Conservation (phyloP, 2,113 vertebrate genomes). For the Spheniscus mendiculus region DNA sequence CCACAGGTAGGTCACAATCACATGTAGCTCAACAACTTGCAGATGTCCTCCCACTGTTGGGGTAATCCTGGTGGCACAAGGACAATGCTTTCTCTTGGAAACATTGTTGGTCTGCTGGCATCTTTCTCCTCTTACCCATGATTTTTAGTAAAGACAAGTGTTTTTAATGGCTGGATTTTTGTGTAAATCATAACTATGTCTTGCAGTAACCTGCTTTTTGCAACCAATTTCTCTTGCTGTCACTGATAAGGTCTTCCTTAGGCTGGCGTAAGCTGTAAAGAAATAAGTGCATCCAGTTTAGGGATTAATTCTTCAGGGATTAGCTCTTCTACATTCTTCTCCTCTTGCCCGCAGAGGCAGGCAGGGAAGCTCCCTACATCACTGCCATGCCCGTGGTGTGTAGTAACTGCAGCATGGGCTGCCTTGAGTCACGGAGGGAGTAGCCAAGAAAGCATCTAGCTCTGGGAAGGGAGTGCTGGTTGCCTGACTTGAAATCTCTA, state of each 20-base stretch:
- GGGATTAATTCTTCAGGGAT: neutral
- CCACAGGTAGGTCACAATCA: neutral
- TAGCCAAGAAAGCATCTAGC: neutral
- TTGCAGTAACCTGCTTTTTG: constrained; percentile 17
- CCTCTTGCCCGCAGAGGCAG: neutral
- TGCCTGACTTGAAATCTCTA: neutral
- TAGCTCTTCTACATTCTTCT: neutral
- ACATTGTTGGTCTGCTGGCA: neutral
- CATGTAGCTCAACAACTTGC: neutral
- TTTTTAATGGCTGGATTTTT: neutral
- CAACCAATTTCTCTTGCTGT: neutral
- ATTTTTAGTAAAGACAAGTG: neutral
- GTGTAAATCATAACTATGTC: neutral
- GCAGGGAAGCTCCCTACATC: neutral
- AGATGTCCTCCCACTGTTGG: neutral
- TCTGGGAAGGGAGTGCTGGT: neutral
- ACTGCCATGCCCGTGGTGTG: neutral
- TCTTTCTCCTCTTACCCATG: neutral
- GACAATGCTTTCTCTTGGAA: neutral
- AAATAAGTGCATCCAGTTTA: neutral
- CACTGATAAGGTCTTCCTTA: neutral
- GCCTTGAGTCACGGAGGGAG: neutral
- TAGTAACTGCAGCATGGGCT: neutral
- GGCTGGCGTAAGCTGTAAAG: neutral
- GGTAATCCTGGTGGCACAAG: neutral